Evolutionary conservation across 2,113 vertebrate species (phyloP).

Genomic region (Gallinago paraguaiae): DNA sequence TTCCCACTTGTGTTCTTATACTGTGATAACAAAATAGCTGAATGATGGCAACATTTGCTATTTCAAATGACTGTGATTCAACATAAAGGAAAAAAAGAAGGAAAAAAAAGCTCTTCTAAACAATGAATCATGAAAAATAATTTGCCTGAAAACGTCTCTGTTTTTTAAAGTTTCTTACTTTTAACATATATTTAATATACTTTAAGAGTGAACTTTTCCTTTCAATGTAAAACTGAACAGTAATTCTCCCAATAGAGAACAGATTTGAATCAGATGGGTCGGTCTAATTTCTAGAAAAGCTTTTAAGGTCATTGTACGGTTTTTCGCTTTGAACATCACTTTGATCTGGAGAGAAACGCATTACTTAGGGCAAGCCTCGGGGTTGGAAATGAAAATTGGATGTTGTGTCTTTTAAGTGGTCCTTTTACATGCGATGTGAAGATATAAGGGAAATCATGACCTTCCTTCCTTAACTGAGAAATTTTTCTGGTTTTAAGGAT

Average conservation of each 20-base stretch:
- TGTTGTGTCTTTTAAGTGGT: background rate
- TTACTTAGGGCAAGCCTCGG: background rate
- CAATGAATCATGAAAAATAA: background rate
- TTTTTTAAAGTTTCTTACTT: background rate
- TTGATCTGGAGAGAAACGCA: background rate
- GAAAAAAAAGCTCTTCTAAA: background rate
- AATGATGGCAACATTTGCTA: accelerated
- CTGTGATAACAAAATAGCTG: background rate
- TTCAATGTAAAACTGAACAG: background rate
- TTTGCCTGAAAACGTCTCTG: background rate
- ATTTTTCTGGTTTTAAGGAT: background rate
- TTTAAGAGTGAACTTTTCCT: background rate
- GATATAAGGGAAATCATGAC: background rate
- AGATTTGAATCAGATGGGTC: background rate
- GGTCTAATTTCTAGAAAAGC: background rate
- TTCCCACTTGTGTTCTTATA: background rate
- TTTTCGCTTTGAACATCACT: background rate
- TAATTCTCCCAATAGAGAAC: background rate
- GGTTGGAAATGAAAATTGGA: background rate
- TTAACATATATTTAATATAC: background rate
- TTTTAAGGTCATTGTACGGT: background rate
- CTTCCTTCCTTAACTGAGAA: background rate
- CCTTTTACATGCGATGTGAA: background rate
- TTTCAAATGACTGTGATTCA: background rate
- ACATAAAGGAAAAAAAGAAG: too few species aligned